phyloP scores from a whole-genome alignment of 2,113 vertebrate species.

The Bothrops jararaca region DNA sequence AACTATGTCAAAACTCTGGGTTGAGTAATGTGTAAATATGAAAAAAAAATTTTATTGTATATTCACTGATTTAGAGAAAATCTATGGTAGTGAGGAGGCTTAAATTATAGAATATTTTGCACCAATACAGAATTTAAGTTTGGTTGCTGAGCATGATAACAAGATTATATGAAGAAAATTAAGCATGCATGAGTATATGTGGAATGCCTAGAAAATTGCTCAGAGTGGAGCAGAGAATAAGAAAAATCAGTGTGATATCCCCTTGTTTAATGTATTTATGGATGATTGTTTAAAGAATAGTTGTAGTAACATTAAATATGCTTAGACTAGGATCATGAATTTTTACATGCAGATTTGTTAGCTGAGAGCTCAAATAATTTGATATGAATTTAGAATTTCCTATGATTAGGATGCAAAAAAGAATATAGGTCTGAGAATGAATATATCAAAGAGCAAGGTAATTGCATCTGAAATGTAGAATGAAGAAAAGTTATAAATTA shows the following conservation, averaged over 20 bases:
- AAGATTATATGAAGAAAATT: not conserved
- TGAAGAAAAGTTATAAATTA: not conserved
- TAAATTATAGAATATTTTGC: not conserved
- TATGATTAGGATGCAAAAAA: not conserved
- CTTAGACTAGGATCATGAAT: not conserved
- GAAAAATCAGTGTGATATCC: not conserved
- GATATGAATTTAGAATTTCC: not conserved
- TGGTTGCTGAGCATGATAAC: not conserved
- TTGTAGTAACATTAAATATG: not conserved
- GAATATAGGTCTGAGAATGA: not conserved
- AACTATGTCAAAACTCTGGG: constrained; percentile 24
- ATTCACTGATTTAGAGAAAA: not conserved
- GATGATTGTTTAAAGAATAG: not conserved
- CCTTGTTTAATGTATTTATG: not conserved
- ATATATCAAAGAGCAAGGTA: not conserved
- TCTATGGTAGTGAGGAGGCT: not conserved
- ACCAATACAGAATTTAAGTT: not conserved
- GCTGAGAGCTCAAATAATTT: not conserved
- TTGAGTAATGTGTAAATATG: not conserved
- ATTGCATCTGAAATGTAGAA: not conserved
- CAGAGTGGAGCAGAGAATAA: not conserved
- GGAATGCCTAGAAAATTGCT: not conserved
- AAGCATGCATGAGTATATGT: not conserved
- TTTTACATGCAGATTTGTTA: not conserved
- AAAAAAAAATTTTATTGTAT: not conserved